Conservation (phyloP, 2,797 vertebrate species). For the Monodelphis domestica region DNA sequence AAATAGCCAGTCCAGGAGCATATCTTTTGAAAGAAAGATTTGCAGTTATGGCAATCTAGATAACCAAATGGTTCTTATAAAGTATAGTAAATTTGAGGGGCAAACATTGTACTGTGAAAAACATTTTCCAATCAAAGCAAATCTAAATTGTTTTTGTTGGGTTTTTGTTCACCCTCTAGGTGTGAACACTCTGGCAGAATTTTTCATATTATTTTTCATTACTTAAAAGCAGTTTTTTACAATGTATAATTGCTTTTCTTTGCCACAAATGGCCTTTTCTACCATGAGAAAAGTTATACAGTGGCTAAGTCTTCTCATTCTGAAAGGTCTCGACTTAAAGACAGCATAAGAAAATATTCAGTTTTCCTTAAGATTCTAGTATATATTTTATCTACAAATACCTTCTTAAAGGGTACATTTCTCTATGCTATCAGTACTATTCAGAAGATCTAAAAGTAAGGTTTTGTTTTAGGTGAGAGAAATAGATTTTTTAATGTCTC, state of each 20-base stretch:
- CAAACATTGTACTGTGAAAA: conserved; percentile 30
- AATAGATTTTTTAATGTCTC: too few species aligned
- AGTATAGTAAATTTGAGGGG: conserved; percentile 47
- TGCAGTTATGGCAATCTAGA: conserved; percentile 1
- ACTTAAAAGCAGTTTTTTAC: conserved; percentile 48
- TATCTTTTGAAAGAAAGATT: conserved; percentile 24
- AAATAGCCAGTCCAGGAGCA: conserved; percentile 10
- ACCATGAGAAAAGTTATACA: conserved; percentile 38
- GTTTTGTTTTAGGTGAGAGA: conserved; percentile 7
- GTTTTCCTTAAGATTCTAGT: not conserved
- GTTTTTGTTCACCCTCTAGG: conserved; percentile 37
- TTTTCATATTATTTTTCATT: conserved; percentile 60
- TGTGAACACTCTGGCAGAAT: conserved; percentile 51
- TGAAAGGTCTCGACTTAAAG: conserved; percentile 20
- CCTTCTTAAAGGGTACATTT: too few species aligned
- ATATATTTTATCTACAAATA: too few species aligned
- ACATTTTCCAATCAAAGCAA: conserved; percentile 58
- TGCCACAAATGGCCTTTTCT: conserved; percentile 45
- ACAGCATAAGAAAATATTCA: not conserved
- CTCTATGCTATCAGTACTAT: conserved; percentile 6
- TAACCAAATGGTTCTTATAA: conserved; percentile 46
- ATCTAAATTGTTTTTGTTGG: conserved; percentile 26
- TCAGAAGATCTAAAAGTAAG: conserved; percentile 39
- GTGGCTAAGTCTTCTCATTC: conserved; percentile 37
- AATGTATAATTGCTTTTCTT: conserved; percentile 57